phyloP scores from a whole-genome alignment of 2,113 vertebrate species.

The Pseudolaguvia tuberculata region DNA sequence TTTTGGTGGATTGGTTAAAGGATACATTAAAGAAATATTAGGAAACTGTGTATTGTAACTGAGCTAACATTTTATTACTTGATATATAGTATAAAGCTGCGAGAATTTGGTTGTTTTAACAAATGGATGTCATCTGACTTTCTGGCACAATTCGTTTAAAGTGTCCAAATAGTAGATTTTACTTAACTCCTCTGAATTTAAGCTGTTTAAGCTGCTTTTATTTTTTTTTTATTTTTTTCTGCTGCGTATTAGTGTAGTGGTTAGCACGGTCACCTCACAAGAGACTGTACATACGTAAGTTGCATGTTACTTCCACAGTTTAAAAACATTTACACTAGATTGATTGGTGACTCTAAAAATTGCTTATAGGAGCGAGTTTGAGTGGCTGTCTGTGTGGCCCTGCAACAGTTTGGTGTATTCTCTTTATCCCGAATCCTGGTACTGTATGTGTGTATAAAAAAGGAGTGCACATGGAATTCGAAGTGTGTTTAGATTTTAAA shows the following conservation, averaged over 20 bases:
- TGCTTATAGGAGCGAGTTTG: no score
- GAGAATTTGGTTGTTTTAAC: neutral
- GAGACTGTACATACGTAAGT: no score
- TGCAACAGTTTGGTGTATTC: no score
- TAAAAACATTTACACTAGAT: no score
- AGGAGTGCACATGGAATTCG: neutral
- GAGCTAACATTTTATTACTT: constrained; percentile 13
- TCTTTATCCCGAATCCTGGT: no score
- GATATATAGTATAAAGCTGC: neutral
- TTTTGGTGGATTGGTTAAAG: constrained; percentile 50
- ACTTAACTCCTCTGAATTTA: neutral
- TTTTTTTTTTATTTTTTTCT: no score
- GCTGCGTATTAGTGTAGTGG: no score
- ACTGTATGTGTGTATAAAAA: neutral
- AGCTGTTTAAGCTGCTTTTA: constrained; percentile 6
- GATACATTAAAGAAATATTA: constrained; percentile 40
- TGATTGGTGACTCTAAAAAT: no score
- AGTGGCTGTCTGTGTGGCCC: no score
- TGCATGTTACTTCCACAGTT: no score
- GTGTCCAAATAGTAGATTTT: constrained; percentile 19
- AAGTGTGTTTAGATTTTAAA: constrained; percentile 16
- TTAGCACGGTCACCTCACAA: no score
- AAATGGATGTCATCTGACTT: neutral
- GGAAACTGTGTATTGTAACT: constrained; percentile 47
- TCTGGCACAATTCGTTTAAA: neutral